Percentiles rank a stretch among this genome's conserved stretches.
phyloP scores from a whole-genome alignment of 2,113 vertebrate genomes.

The Narcine bancroftii region DNA sequence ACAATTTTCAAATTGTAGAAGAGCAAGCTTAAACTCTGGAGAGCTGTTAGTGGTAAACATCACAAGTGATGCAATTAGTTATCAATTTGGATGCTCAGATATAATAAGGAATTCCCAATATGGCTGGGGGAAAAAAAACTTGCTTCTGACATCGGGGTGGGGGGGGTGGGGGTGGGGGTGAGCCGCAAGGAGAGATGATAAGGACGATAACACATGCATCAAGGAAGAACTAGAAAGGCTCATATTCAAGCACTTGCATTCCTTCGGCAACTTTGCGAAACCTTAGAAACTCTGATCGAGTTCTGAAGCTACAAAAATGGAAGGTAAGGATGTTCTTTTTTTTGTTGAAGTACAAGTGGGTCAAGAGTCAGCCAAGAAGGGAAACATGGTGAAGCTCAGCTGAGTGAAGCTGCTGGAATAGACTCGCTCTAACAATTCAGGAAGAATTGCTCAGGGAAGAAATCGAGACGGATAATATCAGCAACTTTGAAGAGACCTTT shows the following conservation, averaged over 20 bases:
- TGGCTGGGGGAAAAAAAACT: too few species aligned
- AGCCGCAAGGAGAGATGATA: not conserved
- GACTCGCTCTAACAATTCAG: not conserved
- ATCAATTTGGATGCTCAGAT: not conserved
- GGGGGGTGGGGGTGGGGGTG: too few species aligned
- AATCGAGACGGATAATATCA: not conserved
- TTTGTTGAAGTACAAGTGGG: not conserved
- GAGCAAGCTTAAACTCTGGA: not conserved
- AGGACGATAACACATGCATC: not conserved
- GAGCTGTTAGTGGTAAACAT: not conserved
- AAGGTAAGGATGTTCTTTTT: too few species aligned
- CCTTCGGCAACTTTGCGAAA: not conserved
- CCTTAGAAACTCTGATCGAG: not conserved
- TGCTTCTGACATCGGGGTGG: not conserved
- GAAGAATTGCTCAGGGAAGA: not conserved
- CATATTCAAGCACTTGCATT: not conserved
- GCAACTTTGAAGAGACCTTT: not conserved
- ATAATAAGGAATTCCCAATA: not conserved
- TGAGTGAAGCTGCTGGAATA: not conserved
- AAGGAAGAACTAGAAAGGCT: not conserved
- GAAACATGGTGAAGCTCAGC: not conserved
- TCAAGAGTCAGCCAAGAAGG: not conserved
- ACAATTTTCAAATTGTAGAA: not conserved
- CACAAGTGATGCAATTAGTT: not conserved
- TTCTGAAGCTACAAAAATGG: not conserved